Evolutionary conservation across 2,113 vertebrate species (phyloP).

Genomic region (Epinephelus moara): DNA sequence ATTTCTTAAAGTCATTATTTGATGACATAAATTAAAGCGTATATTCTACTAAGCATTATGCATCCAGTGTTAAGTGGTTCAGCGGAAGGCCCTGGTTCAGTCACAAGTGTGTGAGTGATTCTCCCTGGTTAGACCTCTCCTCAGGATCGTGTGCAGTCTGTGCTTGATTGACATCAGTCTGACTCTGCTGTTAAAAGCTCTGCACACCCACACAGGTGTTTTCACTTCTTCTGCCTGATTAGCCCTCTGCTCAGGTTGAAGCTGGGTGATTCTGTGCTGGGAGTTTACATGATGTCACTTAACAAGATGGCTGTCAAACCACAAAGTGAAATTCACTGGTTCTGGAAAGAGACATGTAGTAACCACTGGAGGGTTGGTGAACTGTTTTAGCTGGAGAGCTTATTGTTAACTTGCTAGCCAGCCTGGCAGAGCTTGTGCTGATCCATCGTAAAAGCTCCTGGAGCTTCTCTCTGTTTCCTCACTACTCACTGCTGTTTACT

Average conservation of each 20-base stretch:
- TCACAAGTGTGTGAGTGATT: background rate
- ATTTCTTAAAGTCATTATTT: background rate
- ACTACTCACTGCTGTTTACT: no score
- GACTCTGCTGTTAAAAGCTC: background rate
- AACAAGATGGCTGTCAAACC: background rate
- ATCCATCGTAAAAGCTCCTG: no score
- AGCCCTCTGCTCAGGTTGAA: background rate
- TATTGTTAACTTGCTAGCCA: no score
- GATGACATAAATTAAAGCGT: background rate
- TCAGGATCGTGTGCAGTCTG: background rate
- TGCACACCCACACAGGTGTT: background rate
- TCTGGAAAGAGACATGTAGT: no score
- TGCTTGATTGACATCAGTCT: slow-evolving; percentile 3
- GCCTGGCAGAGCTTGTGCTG: no score
- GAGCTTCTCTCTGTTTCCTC: no score
- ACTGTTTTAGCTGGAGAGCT: no score
- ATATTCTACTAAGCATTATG: background rate
- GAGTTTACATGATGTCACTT: background rate
- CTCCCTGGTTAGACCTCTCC: background rate
- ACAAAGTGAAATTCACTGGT: background rate
- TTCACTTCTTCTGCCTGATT: background rate
- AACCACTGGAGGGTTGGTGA: no score
- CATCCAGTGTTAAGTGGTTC: background rate
- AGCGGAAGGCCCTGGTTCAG: background rate
- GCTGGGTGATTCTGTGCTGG: background rate